phyloP scores from a whole-genome alignment of 2,888 invertebrate species.

The Caenorhabditis wallacei region DNA sequence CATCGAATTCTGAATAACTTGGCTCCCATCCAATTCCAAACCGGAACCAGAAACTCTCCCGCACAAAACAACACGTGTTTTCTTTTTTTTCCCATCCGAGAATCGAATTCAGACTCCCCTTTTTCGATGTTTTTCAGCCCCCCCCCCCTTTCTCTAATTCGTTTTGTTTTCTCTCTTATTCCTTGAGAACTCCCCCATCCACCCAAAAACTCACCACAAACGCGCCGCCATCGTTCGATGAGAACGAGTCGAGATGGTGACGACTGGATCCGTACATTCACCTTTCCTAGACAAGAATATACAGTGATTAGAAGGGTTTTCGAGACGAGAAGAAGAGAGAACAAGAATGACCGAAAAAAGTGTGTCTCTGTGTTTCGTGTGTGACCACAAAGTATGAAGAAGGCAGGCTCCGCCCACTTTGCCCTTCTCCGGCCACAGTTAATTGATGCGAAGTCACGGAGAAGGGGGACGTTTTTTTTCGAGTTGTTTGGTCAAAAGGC shows the following conservation, averaged over 20 bases:
- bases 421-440: conserved; percentile 40
- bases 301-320: too few species aligned
- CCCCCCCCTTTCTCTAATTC: not conserved
- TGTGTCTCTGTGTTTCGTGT: not conserved
- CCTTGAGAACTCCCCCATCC: not conserved
- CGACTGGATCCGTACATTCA: conserved; percentile 59
- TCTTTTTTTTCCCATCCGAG: too few species aligned
- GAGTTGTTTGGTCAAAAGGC: conserved; percentile 13
- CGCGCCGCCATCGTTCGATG: conserved; percentile 36
- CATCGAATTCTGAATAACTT: too few species aligned
- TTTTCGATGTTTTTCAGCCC: conserved; percentile 3
- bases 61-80: too few species aligned
- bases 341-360: not conserved
- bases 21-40: too few species aligned
- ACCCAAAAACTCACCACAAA: conserved; percentile 50
- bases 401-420: conserved; percentile 48
- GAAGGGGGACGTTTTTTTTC: conserved; percentile 7
- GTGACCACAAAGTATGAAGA: not conserved
- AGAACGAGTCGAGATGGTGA: conserved; percentile 58
- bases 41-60: too few species aligned
- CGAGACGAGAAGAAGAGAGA: not conserved
- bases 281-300: too few species aligned
- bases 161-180: conserved; percentile 8
- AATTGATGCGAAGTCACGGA: conserved; percentile 35
- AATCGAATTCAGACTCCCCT: not conserved